Evolutionary conservation across 2,888 invertebrate species (phyloP).

Genomic region (Thelaira solivaga): DNA sequence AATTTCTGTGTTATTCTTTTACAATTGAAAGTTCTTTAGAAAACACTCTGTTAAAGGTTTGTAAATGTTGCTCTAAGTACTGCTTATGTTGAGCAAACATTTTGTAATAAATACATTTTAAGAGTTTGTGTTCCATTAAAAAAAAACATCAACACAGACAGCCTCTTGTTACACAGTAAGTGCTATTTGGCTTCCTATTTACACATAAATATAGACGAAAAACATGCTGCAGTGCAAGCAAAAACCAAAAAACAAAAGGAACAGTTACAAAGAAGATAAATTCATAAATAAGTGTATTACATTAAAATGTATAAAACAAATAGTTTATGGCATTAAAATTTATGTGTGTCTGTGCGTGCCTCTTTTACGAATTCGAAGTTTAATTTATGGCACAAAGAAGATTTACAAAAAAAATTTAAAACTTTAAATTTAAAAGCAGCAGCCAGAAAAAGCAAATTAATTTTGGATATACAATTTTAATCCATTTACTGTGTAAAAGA

Average conservation of each 20-base stretch:
- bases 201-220: not conserved
- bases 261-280: not conserved
- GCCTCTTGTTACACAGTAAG: conserved; percentile 5
- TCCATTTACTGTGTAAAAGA: no score
- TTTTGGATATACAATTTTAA: no score
- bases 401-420: not conserved
- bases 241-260: not conserved
- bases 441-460: not conserved
- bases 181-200: not conserved
- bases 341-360: not conserved
- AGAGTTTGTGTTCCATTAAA: not conserved
- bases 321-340: not conserved
- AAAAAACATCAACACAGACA: not conserved
- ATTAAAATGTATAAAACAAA: not conserved
- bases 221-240: not conserved
- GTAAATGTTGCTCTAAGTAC: not conserved
- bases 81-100: not conserved
- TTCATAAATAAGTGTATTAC: not conserved
- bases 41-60: not conserved
- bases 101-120: conserved; percentile 19
- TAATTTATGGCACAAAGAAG: not conserved
- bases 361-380: not conserved
- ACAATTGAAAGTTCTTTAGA: no score
- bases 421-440: not conserved
- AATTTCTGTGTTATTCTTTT: no score